Evolutionary conservation across 2,797 vertebrate genomes (phyloP).

Genomic region (Coregonus suidteri): DNA sequence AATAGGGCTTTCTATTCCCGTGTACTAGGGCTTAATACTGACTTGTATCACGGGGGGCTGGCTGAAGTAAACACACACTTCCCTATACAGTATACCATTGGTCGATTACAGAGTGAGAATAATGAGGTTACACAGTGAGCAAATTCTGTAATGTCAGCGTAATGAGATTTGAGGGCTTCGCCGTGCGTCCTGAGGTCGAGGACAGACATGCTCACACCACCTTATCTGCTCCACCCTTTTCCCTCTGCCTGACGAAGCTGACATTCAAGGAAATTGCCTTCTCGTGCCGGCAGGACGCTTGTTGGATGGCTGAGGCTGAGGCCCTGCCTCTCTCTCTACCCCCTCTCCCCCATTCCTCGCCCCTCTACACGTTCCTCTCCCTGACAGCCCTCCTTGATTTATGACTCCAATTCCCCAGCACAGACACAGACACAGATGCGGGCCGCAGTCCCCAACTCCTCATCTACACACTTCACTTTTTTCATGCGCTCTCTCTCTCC

Average conservation of each 20-base stretch:
- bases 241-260: constrained; percentile 69
- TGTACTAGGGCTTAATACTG: not conserved
- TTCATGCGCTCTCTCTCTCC: too few relatives aligned
- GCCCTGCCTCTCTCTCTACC: constrained; percentile 51
- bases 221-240: constrained; percentile 89
- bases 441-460: constrained; percentile 70
- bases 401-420: constrained; percentile 79
- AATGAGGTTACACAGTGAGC: constrained; percentile 82
- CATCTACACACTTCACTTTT: constrained; percentile 41
- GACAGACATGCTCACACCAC: constrained; percentile 67
- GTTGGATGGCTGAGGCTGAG: constrained; percentile 58
- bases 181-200: constrained; percentile 84
- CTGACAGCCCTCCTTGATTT: constrained; percentile 81
- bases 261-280: constrained; percentile 94
- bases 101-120: constrained; percentile 78
- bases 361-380: constrained; percentile 41
- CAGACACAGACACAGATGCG: constrained; percentile 59
- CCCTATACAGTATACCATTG: constrained; percentile 36
- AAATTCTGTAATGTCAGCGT: constrained; percentile 96
- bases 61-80: constrained; percentile 26
- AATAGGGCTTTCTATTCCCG: too few relatives aligned
- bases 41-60: constrained; percentile 14
- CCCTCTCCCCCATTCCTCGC: constrained; percentile 44
- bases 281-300: constrained; percentile 76
- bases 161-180: constrained; percentile 93